Percentiles rank a stretch among this genome's conserved stretches.
Evolutionary conservation across 2,888 invertebrate species (phyloP).

Genomic region (Xanthia togata): DNA sequence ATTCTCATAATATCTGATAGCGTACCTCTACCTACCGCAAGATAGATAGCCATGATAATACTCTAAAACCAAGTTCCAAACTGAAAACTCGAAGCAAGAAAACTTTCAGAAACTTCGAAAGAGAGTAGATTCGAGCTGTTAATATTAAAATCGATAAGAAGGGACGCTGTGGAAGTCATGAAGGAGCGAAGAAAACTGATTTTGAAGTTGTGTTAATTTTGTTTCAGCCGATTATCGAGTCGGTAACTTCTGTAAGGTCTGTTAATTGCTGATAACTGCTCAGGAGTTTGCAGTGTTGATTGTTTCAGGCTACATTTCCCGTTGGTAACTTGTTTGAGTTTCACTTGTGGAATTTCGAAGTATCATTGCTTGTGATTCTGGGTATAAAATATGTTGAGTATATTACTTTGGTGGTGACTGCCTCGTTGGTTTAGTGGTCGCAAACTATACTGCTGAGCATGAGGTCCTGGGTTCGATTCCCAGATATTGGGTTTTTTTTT

Average conservation of each 20-base stretch:
- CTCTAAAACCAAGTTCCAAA: conserved; percentile 21
- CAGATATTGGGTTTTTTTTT: no score
- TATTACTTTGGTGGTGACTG: not conserved
- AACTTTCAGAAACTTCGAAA: conserved; percentile 39
- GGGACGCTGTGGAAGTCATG: conserved; percentile 21
- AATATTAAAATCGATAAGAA: conserved; percentile 67
- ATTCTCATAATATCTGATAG: not conserved
- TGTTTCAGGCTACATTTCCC: conserved; percentile 71
- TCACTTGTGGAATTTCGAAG: conserved; percentile 27
- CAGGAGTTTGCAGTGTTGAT: conserved; percentile 74
- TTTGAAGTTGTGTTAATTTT: conserved; percentile 66
- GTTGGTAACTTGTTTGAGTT: conserved; percentile 65
- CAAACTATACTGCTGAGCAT: no score
- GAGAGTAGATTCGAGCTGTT: conserved; percentile 50
- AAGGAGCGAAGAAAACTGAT: conserved; percentile 51
- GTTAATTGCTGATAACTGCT: conserved; percentile 79
- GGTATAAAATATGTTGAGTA: conserved; percentile 14
- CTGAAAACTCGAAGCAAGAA: conserved; percentile 33
- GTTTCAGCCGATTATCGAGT: conserved; percentile 62
- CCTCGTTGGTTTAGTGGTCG: no score
- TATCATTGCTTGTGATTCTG: conserved; percentile 34
- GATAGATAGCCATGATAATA: conserved; percentile 23
- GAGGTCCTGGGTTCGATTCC: no score
- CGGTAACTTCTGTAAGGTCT: conserved; percentile 70
- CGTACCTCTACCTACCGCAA: not conserved